Evolutionary conservation across 37 sponge, comb jelly and placozoan genomes (phyloP).

Genomic region (Theonella swinhoei): DNA sequence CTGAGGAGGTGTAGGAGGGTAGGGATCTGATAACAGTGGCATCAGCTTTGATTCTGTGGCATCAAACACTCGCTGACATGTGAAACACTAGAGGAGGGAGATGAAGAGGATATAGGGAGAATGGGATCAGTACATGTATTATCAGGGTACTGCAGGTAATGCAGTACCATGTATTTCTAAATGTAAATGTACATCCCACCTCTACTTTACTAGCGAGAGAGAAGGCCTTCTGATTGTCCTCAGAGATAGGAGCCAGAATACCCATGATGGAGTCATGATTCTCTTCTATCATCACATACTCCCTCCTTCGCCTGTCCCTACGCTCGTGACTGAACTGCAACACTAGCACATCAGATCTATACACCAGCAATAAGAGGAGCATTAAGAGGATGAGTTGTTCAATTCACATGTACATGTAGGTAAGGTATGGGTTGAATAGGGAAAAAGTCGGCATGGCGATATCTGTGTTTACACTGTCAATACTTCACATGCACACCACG

Average conservation of each 20-base stretch:
- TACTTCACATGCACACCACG: no score
- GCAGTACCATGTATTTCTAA: no score
- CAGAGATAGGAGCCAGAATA: conserved; percentile 22
- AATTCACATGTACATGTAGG: no score
- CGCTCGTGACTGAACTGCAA: conserved; percentile 57
- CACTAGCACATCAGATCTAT: conserved; percentile 18
- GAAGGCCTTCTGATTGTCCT: conserved; percentile 26
- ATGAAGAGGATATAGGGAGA: neutral
- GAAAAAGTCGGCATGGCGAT: no score
- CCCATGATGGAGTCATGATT: conserved; percentile 13
- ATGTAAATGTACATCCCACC: no score
- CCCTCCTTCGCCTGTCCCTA: conserved; percentile 61
- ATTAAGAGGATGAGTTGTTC: no score
- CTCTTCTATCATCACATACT: conserved; percentile 54
- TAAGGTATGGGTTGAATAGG: no score
- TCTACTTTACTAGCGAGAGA: conserved; percentile 24
- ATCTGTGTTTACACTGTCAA: no score
- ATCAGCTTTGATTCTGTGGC: conserved; percentile 21
- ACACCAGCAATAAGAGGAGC: no score
- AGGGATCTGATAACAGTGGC: neutral
- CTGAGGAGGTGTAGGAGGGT: neutral
- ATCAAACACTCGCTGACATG: conserved; percentile 48
- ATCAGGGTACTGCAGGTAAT: neutral
- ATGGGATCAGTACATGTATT: no score
- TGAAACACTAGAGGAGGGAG: conserved; percentile 31